These are phyloP conservation scores for Parnassius glacialis DNA, from an alignment of 2,888 invertebrate genomes.

Conservation along the genomic window DNA sequence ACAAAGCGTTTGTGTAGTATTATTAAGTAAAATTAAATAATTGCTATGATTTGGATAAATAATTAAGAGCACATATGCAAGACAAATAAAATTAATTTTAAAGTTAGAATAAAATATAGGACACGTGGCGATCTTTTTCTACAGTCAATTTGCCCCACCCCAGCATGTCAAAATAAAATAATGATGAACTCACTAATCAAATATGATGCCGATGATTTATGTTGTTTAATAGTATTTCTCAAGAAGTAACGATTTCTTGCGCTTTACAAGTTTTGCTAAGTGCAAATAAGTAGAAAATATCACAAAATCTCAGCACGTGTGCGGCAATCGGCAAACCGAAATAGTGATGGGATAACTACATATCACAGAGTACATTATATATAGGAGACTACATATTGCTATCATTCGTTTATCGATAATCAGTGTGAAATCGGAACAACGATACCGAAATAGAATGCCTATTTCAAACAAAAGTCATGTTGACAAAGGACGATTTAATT, in stretches of 20 bases:
- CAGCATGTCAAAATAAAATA: constrained; percentile 63
- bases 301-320: constrained; percentile 79
- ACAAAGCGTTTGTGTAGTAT: not conserved
- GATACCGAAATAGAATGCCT: no score
- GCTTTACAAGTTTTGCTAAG: constrained; percentile 57
- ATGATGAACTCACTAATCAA: constrained; percentile 56
- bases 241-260: constrained; percentile 46
- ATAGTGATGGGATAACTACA: constrained; percentile 42
- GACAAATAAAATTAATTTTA: constrained; percentile 36
- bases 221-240: constrained; percentile 53
- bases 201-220: constrained; percentile 47
- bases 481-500: no score
- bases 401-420: constrained; percentile 14
- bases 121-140: constrained; percentile 76
- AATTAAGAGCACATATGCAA: not conserved
- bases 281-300: constrained; percentile 71
- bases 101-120: constrained; percentile 58
- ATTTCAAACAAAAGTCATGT: no score
- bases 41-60: no score
- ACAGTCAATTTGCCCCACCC: constrained; percentile 77
- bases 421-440: constrained; percentile 4
- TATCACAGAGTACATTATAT: no score
- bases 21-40: no score
- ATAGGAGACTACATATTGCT: constrained; percentile 6
- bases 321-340: constrained; percentile 77